Base-by-base conservation (phyloP, 2,797 vertebrate species). In the Danio aesculapii region DNA sequence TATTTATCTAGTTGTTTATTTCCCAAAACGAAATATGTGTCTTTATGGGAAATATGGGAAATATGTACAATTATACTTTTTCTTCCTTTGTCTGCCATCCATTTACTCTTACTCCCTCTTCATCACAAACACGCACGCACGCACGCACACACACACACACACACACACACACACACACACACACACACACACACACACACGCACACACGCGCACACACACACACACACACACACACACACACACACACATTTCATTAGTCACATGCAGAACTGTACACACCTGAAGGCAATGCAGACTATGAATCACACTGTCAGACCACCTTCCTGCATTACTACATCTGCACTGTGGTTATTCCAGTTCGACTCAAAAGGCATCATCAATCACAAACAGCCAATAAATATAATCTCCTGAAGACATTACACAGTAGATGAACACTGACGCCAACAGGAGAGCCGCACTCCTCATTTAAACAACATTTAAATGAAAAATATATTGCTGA, bases 401-500 rank as follows among this genome's bases (percentile, higher is more conserved):
- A 53, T 8, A 47, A 17, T 44, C 43, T 52, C 43, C 11, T 12
- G n/a, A 41, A 66, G 11, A 62, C 55, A 47, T 75, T 67, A 44
- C 41, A 19, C 4, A 52, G 13, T 21, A 43, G 47, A 21, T 47
- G 17, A 53, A 53, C 41, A 58, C 55, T 76, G 12, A 46, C 14
- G 62, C 49, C 7, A 3, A 30, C 30, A 50, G 61, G 44, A 19
- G 46, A 52, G 11, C 58, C 61, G 74, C 62, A 46, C 46, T 53
- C 47, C n/a, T 49, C 13, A 44, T 8, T 9, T 19, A 83, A 75
- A 70, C n/a, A 21, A 43, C 8, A 70, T 57, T 61, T 69, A 13
- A 50, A 19, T 7, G 52, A 75, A 64, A 62, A 66, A 41, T 57
- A 43, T 75, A 61, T 57, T 70, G 77, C 73, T 75, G 58, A 69